Percentiles rank a stretch among this genome's conserved stretches.
Evolutionary conservation across 1,140 invertebrate genomes (phyloP).

Genomic region (Marisa cornuarietis): DNA sequence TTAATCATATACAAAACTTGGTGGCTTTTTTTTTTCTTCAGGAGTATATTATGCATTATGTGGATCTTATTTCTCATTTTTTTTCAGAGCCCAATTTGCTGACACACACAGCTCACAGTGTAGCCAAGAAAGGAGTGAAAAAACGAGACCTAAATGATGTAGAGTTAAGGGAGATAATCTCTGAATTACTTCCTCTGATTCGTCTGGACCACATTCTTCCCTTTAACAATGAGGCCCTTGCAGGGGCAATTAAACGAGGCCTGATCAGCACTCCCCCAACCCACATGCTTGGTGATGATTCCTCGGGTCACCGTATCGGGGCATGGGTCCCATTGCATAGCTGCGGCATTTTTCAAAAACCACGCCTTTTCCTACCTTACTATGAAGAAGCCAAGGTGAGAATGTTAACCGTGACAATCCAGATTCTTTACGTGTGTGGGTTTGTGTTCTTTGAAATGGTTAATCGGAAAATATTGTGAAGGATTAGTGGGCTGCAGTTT

Average conservation of each 20-base stretch:
- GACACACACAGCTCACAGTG: conserved; percentile 90
- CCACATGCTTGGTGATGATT: conserved; percentile 81
- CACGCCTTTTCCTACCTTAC: conserved; percentile 91
- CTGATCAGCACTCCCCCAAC: conserved; percentile 85
- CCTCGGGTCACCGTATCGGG: conserved; percentile 66
- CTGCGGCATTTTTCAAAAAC: conserved; percentile 84
- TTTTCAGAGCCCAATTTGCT: conserved; percentile 86
- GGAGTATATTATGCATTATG: not conserved
- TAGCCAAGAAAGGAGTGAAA: conserved; percentile 85
- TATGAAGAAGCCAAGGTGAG: conserved; percentile 90
- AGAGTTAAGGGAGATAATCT: conserved; percentile 86
- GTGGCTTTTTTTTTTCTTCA: too few species aligned
- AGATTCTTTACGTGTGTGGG: too few species aligned
- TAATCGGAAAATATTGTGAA: too few species aligned
- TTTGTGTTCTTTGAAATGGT: too few species aligned
- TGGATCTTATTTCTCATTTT: not conserved
- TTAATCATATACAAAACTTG: too few species aligned
- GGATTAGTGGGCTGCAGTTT: not conserved
- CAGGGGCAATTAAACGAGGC: conserved; percentile 80
- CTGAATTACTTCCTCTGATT: conserved; percentile 82
- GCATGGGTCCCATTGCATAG: conserved; percentile 86
- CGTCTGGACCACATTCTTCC: conserved; percentile 90
- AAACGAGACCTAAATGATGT: conserved; percentile 86
- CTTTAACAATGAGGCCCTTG: conserved; percentile 82
- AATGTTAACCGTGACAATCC: not conserved